These are phyloP conservation scores for Anniella stebbinsi DNA, from an alignment of 2,797 vertebrate genomes.

Conservation along the genomic window DNA sequence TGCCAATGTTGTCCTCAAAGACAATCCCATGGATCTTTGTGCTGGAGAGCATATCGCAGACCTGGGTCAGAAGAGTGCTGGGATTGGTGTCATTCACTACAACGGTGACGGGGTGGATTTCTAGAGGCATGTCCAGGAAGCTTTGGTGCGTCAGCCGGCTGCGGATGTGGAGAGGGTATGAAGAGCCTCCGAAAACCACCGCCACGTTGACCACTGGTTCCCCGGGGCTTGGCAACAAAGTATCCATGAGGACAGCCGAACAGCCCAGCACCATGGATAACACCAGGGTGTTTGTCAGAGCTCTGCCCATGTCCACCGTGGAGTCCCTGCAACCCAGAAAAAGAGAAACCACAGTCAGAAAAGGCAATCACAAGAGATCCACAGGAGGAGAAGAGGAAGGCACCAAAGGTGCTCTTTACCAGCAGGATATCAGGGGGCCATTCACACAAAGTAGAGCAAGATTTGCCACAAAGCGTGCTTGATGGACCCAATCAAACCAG, in stretches of 20 bases:
- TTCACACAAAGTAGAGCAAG: background rate
- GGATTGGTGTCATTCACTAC: conserved; percentile 95
- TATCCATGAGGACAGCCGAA: conserved; percentile 76
- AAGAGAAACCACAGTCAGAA: background rate
- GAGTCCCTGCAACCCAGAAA: conserved; percentile 66
- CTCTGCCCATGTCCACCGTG: conserved; percentile 80
- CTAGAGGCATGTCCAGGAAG: conserved; percentile 95
- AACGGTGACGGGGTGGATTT: conserved; percentile 94
- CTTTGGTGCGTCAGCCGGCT: conserved; percentile 90
- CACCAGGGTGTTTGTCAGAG: conserved; percentile 74
- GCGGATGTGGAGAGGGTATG: conserved; percentile 88
- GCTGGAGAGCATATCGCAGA: conserved; percentile 90
- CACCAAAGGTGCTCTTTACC: background rate
- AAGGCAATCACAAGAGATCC: background rate
- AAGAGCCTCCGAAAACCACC: conserved; percentile 92
- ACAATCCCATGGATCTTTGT: conserved; percentile 92
- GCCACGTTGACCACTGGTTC: conserved; percentile 91
- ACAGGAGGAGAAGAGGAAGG: background rate
- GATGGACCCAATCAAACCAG: background rate
- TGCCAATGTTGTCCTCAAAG: conserved; percentile 95
- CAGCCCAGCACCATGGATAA: conserved; percentile 78
- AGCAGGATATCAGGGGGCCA: background rate
- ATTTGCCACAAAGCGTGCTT: background rate
- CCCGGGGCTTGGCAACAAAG: conserved; percentile 69
- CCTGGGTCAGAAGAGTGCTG: conserved; percentile 91